Evolutionary conservation across 2,888 invertebrate species (phyloP).

Genomic region (Heterodera filipjevi): DNA sequence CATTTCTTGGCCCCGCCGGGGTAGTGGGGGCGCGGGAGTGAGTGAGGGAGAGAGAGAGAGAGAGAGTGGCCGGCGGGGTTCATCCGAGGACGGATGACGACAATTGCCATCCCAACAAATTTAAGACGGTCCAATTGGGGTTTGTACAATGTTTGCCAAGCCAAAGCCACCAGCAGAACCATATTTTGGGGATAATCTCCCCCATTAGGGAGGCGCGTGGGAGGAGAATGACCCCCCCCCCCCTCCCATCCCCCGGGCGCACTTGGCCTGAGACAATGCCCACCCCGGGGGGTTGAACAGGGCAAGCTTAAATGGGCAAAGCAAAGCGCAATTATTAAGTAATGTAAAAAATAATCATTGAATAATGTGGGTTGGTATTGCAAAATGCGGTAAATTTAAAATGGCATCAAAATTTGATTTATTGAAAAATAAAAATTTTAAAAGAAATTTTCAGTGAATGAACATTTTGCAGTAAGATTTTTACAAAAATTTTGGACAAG

Average conservation of each 20-base stretch:
- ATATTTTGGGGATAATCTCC: slow-evolving; percentile 4
- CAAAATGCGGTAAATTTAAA: too few species aligned
- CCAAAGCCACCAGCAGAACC: neutral
- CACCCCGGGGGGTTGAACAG: neutral
- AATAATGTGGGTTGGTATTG: too few species aligned
- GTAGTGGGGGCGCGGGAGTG: neutral
- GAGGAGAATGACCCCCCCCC: too few species aligned
- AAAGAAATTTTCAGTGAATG: neutral
- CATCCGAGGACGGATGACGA: neutral
- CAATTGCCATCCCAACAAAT: neutral
- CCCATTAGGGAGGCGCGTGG: neutral
- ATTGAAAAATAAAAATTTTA: too few species aligned
- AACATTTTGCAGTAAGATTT: neutral
- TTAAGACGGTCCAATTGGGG: neutral
- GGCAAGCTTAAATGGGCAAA: neutral
- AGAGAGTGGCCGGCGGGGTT: neutral
- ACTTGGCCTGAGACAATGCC: neutral
- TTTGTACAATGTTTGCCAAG: neutral
- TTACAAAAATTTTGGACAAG: too few species aligned
- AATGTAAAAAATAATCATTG: neutral
- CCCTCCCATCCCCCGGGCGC: neutral
- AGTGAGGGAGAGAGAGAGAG: neutral
- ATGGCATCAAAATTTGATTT: too few species aligned
- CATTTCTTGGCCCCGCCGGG: neutral
- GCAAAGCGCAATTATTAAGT: neutral